phyloP scores from a whole-genome alignment of 1,140 invertebrate genomes.

The Eumeta japonica region DNA sequence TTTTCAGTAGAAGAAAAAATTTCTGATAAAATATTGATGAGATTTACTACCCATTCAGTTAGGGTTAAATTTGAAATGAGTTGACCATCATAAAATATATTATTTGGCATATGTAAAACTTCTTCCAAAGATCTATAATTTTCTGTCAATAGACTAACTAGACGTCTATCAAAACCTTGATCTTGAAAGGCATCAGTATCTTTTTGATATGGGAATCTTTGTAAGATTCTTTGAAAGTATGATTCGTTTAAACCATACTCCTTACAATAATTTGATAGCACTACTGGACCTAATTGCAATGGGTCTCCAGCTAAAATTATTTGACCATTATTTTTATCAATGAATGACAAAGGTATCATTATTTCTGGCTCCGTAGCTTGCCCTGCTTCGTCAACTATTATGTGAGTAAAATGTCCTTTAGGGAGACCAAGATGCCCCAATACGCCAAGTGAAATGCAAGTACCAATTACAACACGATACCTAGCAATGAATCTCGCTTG shows the following conservation, averaged over 20 bases:
- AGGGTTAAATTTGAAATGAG: constrained; percentile 59
- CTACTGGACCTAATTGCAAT: constrained; percentile 83
- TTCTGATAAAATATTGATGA: constrained; percentile 38
- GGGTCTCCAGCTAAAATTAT: constrained; percentile 89
- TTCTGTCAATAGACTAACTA: constrained; percentile 71
- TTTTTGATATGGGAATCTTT: constrained; percentile 65
- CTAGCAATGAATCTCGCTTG: constrained; percentile 62
- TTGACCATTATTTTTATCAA: constrained; percentile 60
- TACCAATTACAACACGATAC: constrained; percentile 80
- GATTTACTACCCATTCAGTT: constrained; percentile 29
- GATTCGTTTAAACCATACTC: constrained; percentile 69
- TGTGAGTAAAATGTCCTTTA: constrained; percentile 79
- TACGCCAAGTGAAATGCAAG: constrained; percentile 71
- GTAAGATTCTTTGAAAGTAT: constrained; percentile 69
- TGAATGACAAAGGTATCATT: constrained; percentile 68
- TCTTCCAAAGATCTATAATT: constrained; percentile 80
- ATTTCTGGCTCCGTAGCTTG: constrained; percentile 88
- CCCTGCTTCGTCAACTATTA: constrained; percentile 89
- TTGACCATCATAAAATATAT: constrained; percentile 79
- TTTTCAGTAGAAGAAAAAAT: constrained; percentile 34
- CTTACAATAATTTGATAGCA: constrained; percentile 65
- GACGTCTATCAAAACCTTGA: constrained; percentile 64
- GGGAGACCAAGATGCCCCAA: constrained; percentile 68
- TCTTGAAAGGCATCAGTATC: constrained; percentile 52
- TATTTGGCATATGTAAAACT: constrained; percentile 73